Evolutionary conservation across 2,888 invertebrate species (phyloP), one percentile per base, ranked within the genome.

Genomic region (Oxystoma pomonae): DNA sequence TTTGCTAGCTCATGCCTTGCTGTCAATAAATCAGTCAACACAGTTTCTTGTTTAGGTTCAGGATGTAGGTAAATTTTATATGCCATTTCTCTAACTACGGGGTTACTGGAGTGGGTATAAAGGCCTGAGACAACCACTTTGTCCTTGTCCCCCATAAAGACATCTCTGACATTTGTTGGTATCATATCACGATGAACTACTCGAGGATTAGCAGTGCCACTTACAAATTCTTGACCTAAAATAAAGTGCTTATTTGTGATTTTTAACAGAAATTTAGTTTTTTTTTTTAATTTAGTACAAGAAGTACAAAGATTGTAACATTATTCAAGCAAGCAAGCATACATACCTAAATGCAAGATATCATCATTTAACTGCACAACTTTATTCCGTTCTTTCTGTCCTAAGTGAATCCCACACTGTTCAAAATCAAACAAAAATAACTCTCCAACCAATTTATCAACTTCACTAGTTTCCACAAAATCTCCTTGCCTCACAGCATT

Each of bases 361-460:
- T 85, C 83, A 76, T 97, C 92, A 76, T 96, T 98, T 19, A 98
- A 82, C 0, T 87, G 83, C 0, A 98, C 97, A 57, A 98, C 96
- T 72, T 83, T 78, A 62, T 83, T 79, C 20, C 95, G 83, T 55
- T 90, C 86, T 0, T 82, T 80, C 67, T 94, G 91, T 7, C 89
- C 86, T 64, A 99, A 82, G 78, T 99, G 98, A 65, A 99, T 98
- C 1, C 98, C 99, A 76, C 94, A 92, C 78, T 97, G 96, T 77
- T 99, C 97, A 80, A 99, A 99, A 80, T 99, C 98, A 77, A 96
- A 94, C 3, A 98, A 82, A 78, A 99, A 98, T 56, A 99, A 82
- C 72, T 90, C 86, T 0, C 92, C 90, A 0, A 98, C 92, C 76
- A 96, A 91, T 63, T 88, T 81, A 77, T 99, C 98, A 0, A 93